Evolutionary conservation across 2,113 vertebrate genomes (phyloP), one percentile per base, ranked within the genome.

Genomic region (Paraplagusia blochii): DNA sequence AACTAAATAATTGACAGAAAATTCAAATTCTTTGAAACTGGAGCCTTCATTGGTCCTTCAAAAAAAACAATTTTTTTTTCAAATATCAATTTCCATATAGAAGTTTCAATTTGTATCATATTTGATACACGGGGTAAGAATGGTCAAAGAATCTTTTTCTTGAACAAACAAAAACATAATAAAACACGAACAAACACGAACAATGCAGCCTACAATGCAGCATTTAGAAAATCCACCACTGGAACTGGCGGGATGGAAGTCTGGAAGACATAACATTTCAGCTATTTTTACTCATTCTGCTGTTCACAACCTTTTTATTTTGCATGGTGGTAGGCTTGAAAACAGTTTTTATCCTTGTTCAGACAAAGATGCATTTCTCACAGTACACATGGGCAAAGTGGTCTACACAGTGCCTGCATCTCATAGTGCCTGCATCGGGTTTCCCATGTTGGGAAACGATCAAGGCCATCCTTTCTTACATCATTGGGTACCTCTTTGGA

Each of bases 391-490:
- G n/a, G n/a, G n/a, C n/a, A 42, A 53, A 47, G 39, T 42, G 42
- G 7, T 7, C 9, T 7, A 2, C 35, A 9, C 34, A 35, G 19
- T 34, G 43, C 19, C 36, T 52, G 54, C 33, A 62, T 38, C 60
- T 47, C 11, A n/a, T n/a, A n/a, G n/a, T n/a, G n/a, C n/a, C n/a
- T n/a, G n/a, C 47, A 35, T 11, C 44, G 2, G 34, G 11, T 53
- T 54, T 33, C 35, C 60, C 51, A 47, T 33, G 61, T 63, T 47
- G 43, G 51, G n/a, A 40, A 36, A 22, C 48, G 50, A 36, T 54
- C 49, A 13, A 16, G 17, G n/a, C n/a, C n/a, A n/a, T n/a, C n/a
- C n/a, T n/a, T n/a, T 33, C 47, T 50, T 39, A 46, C 49, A 45
- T 53, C 43, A 7, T 13, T 22, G 3, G 39, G 39, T 16, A 58